Evolutionary conservation across 2,888 invertebrate genomes (phyloP), one percentile per base, ranked within the genome.

Genomic region (Aphidius colemani): DNA sequence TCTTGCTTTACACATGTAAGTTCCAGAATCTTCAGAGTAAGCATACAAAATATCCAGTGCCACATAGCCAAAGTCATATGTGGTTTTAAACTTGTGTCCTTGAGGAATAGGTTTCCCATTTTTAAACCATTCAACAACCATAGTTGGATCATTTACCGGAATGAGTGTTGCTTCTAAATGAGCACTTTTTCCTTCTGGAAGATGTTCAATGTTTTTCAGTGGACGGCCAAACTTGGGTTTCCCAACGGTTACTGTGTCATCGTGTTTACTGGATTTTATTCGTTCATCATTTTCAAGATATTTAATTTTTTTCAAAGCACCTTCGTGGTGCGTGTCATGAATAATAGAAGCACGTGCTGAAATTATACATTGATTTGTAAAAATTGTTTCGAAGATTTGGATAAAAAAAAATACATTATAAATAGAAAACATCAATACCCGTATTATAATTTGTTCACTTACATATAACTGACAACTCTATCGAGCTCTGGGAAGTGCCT

Each of bases 111-210:
- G 96, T 75, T 91, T 88, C 60, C 96, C 98, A 83, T 99, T 95
- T 82, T 95, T 93, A 84, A 89, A 97, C 99, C 98, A 99, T 84
- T 98, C 98, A 8, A 99, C 96, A 71, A 91, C 90, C 98, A 99
- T 98, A 7, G 96, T 96, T 6, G 98, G 96, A 83, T 99, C 99
- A 76, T 98, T 97, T 46, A 98, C 94, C 0, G 99, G 99, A 0
- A 96, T 95, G 44, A 99, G 85, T 6, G 96, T 96, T 0, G 96
- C 96, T 84, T 97, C 97, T 73, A 98, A 85, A 82, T 97, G 97
- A 64, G 95, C 93, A 61, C 92, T 92, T 66, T 88, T 87, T 30
- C 96, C 96, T 84, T 98, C 97, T 9, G 91, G 87, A 11, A 94
- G 87, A 75, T 92, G 90, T 71, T 91, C 93, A 62, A 89, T 85